A percentile compares a stretch with the other conserved stretches of the same genome.
Conservation (phyloP, 2,113 vertebrate species). For the Psilopsiagon aurifrons region DNA sequence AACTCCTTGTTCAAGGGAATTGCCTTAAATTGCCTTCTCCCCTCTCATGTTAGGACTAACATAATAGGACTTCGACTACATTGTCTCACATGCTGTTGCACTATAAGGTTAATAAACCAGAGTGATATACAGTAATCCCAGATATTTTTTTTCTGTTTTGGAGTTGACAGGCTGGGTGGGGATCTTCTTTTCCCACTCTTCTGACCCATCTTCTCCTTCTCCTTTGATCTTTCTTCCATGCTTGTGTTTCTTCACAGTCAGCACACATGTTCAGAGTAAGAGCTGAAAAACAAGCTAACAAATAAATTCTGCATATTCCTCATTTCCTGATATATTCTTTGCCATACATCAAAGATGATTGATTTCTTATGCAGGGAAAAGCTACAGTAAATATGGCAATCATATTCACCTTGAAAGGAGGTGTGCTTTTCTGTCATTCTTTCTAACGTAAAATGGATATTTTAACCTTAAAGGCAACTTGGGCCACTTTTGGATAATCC, state of each 20-base stretch:
- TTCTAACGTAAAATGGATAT: not conserved
- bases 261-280: not conserved
- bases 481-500: not conserved
- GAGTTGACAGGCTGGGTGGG: not conserved
- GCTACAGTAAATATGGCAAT: not conserved
- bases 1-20: not conserved
- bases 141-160: not conserved
- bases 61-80: not conserved
- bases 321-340: not conserved
- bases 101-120: not conserved
- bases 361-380: not conserved
- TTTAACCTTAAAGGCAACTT: not conserved
- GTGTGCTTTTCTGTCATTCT: not conserved
- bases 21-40: not conserved
- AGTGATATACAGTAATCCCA: not conserved
- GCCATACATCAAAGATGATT: not conserved
- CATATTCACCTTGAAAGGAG: not conserved
- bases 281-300: constrained; percentile 7
- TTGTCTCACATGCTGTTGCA: not conserved
- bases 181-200: not conserved
- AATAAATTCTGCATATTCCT: not conserved
- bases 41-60: not conserved
- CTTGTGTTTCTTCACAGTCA: not conserved
- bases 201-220: not conserved
- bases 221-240: not conserved